Evolutionary conservation across 2,797 vertebrate genomes (phyloP), one percentile per base, ranked within the genome.

Genomic region (Propithecus perrieri): DNA sequence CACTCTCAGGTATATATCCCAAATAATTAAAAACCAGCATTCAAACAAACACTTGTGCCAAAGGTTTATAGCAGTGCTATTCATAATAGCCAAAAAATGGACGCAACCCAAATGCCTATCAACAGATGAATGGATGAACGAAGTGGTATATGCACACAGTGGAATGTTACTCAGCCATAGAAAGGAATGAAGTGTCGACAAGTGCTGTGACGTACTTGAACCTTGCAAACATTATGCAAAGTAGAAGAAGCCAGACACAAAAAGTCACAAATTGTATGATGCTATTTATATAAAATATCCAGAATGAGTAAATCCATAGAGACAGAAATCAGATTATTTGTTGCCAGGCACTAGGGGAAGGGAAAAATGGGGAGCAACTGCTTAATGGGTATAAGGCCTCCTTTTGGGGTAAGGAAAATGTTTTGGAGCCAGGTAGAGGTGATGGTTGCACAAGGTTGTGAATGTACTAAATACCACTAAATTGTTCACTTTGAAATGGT

Each of bases 221-320:
- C 10, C 30, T 61, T 30, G 33, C 53, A 78, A 67, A 48, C 20
- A 38, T 24, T 24, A 88, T 3, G 20, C 28, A 59, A 41, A 59
- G 38, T 13, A 69, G 43, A 71, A 80, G 41, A 38, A 85, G 71
- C 48, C 83, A 75, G 83, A 18, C 5, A 67, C 35, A 46, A 12
- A 69, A 24, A 26, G 69, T 43, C 5, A 5, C 0, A 4, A n/a
- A n/a, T 65, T n/a, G 4, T 20, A 11, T 18, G 26, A 1, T 28
- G 35, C 59, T 65, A 22, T 78, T 55, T 84, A 55, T 24, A 17
- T 53, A 53, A 79, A 92, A 85, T 61, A 41, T 55, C 24, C 33
- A 61, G 63, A 84, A 20, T 28, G 33, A 26, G 63, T 61, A 79
- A 80, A 30, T 53, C 41, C 61, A 71, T 0, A 35, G 50, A 22